Conservation (phyloP, 2,888 invertebrate species). For the Campopleginae sp. region DNA sequence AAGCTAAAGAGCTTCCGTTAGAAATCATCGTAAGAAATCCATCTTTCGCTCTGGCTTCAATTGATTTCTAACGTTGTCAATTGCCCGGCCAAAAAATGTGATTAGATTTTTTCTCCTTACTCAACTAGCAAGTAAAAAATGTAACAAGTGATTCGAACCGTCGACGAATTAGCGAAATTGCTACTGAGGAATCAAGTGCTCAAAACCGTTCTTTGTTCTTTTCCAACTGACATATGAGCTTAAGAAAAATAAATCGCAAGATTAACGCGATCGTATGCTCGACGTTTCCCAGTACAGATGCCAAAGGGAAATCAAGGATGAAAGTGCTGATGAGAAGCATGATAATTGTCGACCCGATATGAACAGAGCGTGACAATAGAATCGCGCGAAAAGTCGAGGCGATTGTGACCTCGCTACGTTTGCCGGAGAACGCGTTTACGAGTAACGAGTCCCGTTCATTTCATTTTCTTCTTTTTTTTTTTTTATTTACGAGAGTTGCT, state of each 20-base stretch:
- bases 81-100: background rate
- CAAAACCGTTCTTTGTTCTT: background rate
- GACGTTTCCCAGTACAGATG: slow-evolving; percentile 24
- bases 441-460: slow-evolving; percentile 60
- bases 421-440: slow-evolving; percentile 36
- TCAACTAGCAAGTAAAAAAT: background rate
- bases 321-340: slow-evolving; percentile 24
- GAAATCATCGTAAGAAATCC: too few relatives aligned
- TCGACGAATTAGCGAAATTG: background rate
- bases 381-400: slow-evolving; percentile 66
- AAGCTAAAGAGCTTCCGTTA: too few relatives aligned
- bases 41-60: background rate
- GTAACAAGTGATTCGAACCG: background rate
- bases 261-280: slow-evolving; percentile 38
- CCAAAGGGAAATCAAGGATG: slow-evolving; percentile 53
- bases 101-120: background rate
- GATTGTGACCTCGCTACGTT: slow-evolving; percentile 57
- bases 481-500: slow-evolving; percentile 41
- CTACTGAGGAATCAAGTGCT: background rate
- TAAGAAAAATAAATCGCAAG: background rate
- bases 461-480: slow-evolving; percentile 30
- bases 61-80: background rate
- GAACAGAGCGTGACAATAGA: slow-evolving; percentile 46
- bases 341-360: slow-evolving; percentile 32
- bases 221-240: background rate